A percentile compares a stretch with the other conserved stretches of the same genome.
These are phyloP conservation scores for Hoplostethus mediterraneus DNA, from an alignment of 2,797 vertebrate species.

Conservation along the genomic window DNA sequence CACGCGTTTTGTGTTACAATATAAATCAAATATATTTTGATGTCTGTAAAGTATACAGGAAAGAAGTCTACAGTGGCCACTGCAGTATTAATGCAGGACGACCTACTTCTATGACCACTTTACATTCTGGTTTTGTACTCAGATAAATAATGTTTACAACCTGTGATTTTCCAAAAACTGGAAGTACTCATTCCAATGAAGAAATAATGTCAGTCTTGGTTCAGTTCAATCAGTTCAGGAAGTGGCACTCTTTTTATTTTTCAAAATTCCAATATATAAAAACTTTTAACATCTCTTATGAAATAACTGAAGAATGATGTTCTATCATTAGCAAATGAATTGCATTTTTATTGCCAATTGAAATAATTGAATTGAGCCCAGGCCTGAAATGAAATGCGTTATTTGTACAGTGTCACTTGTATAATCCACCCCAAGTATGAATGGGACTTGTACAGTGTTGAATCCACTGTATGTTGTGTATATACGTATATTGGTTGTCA, in stretches of 20 bases:
- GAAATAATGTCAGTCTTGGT: constrained; percentile 26
- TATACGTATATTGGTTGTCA: constrained; percentile 44
- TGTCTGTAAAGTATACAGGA: background rate
- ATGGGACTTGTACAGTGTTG: constrained; percentile 64
- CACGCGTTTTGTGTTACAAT: background rate
- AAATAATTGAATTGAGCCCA: constrained; percentile 13
- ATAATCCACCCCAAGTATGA: constrained; percentile 35
- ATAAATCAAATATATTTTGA: background rate
- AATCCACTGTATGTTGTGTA: constrained; percentile 52
- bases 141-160: constrained; percentile 61
- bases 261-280: constrained; percentile 35
- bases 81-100: background rate
- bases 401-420: constrained; percentile 41
- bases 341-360: background rate
- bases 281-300: background rate
- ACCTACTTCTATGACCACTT: constrained; percentile 1
- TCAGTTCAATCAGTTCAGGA: constrained; percentile 16
- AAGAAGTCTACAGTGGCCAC: constrained; percentile 4
- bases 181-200: constrained; percentile 54
- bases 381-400: constrained; percentile 15
- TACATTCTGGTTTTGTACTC: constrained; percentile 65
- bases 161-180: constrained; percentile 44
- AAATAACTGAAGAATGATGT: background rate
- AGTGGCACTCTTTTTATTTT: background rate
- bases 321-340: background rate